phyloP scores from a whole-genome alignment of 2,888 invertebrate species.

The Eristalis arbustorum region DNA sequence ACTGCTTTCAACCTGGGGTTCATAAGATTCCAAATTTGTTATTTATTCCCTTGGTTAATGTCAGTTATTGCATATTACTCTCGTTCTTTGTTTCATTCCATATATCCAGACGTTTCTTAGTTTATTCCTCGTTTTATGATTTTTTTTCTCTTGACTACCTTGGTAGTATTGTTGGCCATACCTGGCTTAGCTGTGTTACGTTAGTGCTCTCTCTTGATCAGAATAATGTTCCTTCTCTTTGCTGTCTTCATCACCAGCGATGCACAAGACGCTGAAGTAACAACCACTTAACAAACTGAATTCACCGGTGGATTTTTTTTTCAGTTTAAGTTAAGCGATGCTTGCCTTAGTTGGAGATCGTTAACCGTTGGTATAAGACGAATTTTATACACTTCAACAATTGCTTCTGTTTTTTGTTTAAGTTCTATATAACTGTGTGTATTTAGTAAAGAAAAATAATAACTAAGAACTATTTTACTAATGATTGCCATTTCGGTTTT shows the following conservation, averaged over 20 bases:
- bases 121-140: background rate
- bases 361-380: constrained; percentile 51
- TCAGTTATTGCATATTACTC: constrained; percentile 4
- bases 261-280: constrained; percentile 43
- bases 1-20: background rate
- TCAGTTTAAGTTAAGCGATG: constrained; percentile 33
- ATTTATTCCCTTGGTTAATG: background rate
- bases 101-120: constrained; percentile 1
- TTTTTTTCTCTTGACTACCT: constrained; percentile 21
- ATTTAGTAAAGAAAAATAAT: background rate
- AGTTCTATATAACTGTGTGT: background rate
- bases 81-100: constrained; percentile 23
- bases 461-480: background rate
- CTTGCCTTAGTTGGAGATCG: constrained; percentile 56
- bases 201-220: constrained; percentile 31
- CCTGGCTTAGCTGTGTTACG: background rate
- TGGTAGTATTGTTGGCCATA: constrained; percentile 29
- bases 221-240: constrained; percentile 37
- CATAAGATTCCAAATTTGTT: background rate
- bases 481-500: background rate
- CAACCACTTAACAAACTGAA: constrained; percentile 39
- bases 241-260: constrained; percentile 33
- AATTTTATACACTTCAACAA: constrained; percentile 10
- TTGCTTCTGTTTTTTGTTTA: background rate
- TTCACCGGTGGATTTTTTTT: constrained; percentile 33